A percentile compares a stretch with the other conserved stretches of the same genome.
Conservation (phyloP, 2,888 invertebrate species). For the Pollenia angustigena region DNA sequence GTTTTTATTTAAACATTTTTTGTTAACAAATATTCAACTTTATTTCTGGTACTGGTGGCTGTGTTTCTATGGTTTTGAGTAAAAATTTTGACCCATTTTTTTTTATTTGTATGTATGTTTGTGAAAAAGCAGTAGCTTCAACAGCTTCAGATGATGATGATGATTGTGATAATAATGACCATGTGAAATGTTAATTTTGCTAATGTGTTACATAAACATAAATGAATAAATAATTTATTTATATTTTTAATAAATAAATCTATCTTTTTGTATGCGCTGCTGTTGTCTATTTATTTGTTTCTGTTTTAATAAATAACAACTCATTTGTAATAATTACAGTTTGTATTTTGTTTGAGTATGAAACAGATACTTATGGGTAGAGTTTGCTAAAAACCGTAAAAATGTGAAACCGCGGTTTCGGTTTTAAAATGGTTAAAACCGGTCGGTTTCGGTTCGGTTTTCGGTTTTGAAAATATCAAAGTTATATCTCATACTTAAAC, state of each 20-base stretch:
- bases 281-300: slow-evolving; percentile 35
- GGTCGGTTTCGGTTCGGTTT: too few relatives aligned
- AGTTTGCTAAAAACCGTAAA: too few relatives aligned
- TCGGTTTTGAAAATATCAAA: too few relatives aligned
- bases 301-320: slow-evolving; percentile 61
- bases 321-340: slow-evolving; percentile 67
- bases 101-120: neutral
- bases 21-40: neutral
- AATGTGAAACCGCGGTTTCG: too few relatives aligned
- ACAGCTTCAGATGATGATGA: neutral
- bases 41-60: slow-evolving; percentile 18
- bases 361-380: neutral
- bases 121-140: neutral
- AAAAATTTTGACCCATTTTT: slow-evolving; percentile 40
- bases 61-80: slow-evolving; percentile 31
- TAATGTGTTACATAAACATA: slow-evolving; percentile 44
- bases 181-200: slow-evolving; percentile 53
- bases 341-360: slow-evolving; percentile 1
- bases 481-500: too few relatives aligned
- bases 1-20: slow-evolving; percentile 23
- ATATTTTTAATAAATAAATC: slow-evolving; percentile 38
- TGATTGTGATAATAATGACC: neutral
- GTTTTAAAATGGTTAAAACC: too few relatives aligned
- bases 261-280: neutral
- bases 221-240: slow-evolving; percentile 52